phyloP scores from a whole-genome alignment of 2,113 vertebrate species.

The Micronycteris hirsuta region DNA sequence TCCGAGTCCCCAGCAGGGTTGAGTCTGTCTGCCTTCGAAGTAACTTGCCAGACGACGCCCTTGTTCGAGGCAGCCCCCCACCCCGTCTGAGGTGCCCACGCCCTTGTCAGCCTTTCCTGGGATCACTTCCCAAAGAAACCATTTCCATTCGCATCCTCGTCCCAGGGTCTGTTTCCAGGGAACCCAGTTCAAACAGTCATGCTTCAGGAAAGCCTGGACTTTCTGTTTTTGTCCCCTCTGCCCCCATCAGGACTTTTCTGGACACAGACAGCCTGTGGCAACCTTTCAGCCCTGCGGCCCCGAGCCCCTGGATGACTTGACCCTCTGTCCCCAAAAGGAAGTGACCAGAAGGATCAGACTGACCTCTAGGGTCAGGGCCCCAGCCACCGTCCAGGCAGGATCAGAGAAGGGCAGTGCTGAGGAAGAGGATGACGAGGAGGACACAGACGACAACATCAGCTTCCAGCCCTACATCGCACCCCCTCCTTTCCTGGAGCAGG shows the following conservation, averaged over 20 bases:
- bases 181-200: too few species aligned
- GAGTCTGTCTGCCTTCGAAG: neutral
- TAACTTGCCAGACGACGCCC: neutral
- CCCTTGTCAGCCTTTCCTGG: neutral
- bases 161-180: neutral
- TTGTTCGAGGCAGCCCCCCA: accelerated
- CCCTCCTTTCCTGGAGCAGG: neutral
- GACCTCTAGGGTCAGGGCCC: neutral
- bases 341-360: neutral
- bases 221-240: neutral
- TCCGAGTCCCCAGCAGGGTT: neutral
- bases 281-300: neutral
- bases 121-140: neutral
- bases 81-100: too few species aligned
- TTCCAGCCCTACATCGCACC: constrained; percentile 28
- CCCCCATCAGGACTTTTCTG: constrained; percentile 56
- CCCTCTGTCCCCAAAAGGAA: constrained; percentile 36
- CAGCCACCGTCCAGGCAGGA: neutral
- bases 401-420: neutral
- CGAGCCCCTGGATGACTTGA: neutral
- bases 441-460: neutral
- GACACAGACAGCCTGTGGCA: neutral
- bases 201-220: neutral
- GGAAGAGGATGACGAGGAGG: neutral
- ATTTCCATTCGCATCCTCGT: neutral